These are phyloP conservation scores for Spisula solida DNA, from an alignment of 2,888 invertebrate genomes.

Conservation along the genomic window DNA sequence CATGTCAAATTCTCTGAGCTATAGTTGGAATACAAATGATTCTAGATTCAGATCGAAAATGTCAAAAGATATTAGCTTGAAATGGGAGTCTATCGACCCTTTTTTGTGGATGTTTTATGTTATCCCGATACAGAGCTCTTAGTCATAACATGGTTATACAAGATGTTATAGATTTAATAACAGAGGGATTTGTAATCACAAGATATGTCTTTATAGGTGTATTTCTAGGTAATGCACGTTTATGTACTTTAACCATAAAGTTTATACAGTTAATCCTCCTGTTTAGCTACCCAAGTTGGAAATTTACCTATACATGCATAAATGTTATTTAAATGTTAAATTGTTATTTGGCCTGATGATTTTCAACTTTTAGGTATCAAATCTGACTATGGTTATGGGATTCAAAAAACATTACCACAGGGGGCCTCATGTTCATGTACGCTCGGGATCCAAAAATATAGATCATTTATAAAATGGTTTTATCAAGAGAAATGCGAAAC, in stretches of 20 bases:
- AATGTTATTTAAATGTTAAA: no score
- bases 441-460: conserved; percentile 9
- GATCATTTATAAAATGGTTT: conserved; percentile 51
- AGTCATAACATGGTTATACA: background rate
- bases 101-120: conserved; percentile 28
- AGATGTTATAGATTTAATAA: conserved; percentile 22
- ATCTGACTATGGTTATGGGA: conserved; percentile 16
- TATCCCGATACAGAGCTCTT: background rate
- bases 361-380: conserved; percentile 42
- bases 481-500: conserved; percentile 17
- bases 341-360: conserved; percentile 31
- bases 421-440: conserved; percentile 36
- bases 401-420: conserved; percentile 47
- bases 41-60: background rate
- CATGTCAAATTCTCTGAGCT: no score
- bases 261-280: no score
- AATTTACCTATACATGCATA: no score
- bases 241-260: no score
- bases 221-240: no score
- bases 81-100: conserved; percentile 14
- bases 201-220: background rate
- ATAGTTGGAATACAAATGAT: conserved; percentile 27
- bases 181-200: background rate
- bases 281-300: no score
- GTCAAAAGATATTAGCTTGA: background rate